Evolutionary conservation across 2,113 vertebrate species (phyloP), one percentile per base, ranked within the genome.

Genomic region (Rallus limicola): DNA sequence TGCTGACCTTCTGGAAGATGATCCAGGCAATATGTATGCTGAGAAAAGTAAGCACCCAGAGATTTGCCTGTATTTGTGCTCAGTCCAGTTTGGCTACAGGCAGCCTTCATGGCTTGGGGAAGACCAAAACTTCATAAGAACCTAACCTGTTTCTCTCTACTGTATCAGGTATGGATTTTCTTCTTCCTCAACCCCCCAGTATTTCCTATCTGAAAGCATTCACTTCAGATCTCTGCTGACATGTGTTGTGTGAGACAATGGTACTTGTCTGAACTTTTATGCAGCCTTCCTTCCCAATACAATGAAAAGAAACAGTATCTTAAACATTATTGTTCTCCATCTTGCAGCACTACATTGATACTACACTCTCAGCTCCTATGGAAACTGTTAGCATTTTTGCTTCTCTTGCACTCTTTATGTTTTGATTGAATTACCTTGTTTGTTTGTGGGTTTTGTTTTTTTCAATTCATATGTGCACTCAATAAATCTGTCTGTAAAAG

Each of bases 101-200:
- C 42, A 34, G 24, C 38, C 50, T 69, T 72, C 10, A 8, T 4
- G 6, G 60, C 34, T 93, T 82, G 75, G 38, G 48, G 58, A 33
- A 64, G 20, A 64, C 48, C 42, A 71, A 71, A 84, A 64, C 18
- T 84, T 84, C 53, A 25, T 62, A 26, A 87, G 48, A 86, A 72
- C 21, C 14, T 64, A 48, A 31, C 8, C 6, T 50, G 4, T 33
- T 88, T 74, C 25, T 55, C 25, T 88, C 46, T 28, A 13, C 29
- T 64, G 0, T n/a, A 23, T 59, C 46, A 75, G 68, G 34, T 48
- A 46, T 13, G 70, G 28, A 2, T 55, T 89, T 69, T 26, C 6
- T 19, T 12, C 5, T 8, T 71, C 6, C 20, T 84, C 42, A 84
- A 6, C 5, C 3, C 17, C 9, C 3, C 12, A 42, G 0, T n/a